Conservation (phyloP, 2,113 vertebrate genomes). For the Ctenodactylus gundi region DNA sequence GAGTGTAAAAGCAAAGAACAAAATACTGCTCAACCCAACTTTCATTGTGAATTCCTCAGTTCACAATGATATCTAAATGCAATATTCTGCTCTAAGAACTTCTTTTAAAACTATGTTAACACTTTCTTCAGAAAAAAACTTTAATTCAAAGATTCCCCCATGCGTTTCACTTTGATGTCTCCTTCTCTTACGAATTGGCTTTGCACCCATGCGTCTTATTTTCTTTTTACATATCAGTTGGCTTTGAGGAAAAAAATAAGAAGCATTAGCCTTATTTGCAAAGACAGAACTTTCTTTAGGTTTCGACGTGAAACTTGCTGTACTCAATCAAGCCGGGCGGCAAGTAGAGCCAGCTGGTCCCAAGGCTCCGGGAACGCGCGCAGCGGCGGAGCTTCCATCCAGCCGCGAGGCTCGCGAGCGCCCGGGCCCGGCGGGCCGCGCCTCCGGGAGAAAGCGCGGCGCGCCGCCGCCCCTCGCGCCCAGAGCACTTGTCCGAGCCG, state of each 20-base stretch:
- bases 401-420: not conserved
- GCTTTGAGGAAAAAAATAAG: not conserved
- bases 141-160: too few relatives aligned
- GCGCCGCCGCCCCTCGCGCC: not conserved
- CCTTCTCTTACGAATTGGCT: too few relatives aligned
- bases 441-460: not conserved
- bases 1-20: constrained; percentile 40
- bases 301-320: not conserved
- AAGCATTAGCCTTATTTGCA: not conserved
- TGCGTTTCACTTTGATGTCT: too few relatives aligned
- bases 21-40: constrained; percentile 28
- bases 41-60: constrained; percentile 43
- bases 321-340: not conserved
- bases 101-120: not conserved
- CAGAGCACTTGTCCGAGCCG: not conserved
- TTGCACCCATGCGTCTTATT: too few relatives aligned
- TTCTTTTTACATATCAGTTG: not conserved
- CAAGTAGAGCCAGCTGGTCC: not conserved
- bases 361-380: not conserved
- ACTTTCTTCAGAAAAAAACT: not conserved
- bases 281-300: not conserved
- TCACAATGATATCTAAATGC: constrained; percentile 5
- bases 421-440: not conserved
- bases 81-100: not conserved
- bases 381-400: not conserved